phyloP scores from a whole-genome alignment of 2,113 vertebrate species.

The Aphyosemion australe region DNA sequence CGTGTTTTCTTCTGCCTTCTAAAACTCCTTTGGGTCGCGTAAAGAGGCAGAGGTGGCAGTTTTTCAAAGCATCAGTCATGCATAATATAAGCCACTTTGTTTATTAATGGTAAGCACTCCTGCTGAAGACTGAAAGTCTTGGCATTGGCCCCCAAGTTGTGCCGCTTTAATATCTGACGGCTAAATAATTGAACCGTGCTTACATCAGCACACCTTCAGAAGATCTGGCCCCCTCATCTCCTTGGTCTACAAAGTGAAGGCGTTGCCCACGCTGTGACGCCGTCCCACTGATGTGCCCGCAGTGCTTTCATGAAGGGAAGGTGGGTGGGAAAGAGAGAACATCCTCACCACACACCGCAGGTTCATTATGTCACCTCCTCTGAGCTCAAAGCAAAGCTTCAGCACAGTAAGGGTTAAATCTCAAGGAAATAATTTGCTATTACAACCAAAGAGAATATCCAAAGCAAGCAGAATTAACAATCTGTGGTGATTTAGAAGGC shows the following conservation, averaged over 20 bases:
- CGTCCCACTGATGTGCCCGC: slow-evolving; percentile 28
- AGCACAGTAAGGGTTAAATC: slow-evolving; percentile 5
- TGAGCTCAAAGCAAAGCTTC: slow-evolving; percentile 17
- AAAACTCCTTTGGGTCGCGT: slow-evolving; percentile 13
- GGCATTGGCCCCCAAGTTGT: slow-evolving; percentile 35
- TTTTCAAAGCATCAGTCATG: slow-evolving; percentile 68
- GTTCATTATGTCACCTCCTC: slow-evolving; percentile 26
- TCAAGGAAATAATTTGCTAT: slow-evolving; percentile 1
- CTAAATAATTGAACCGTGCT: slow-evolving; percentile 74
- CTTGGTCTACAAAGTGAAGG: slow-evolving; percentile 47
- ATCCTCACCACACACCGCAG: slow-evolving; percentile 7
- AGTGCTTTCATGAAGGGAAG: slow-evolving; percentile 42
- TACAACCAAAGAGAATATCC: neutral
- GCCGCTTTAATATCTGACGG: slow-evolving; percentile 70
- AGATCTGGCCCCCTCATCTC: slow-evolving; percentile 35
- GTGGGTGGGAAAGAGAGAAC: slow-evolving; percentile 24
- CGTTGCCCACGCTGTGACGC: slow-evolving; percentile 13
- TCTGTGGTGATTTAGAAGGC: too few species aligned
- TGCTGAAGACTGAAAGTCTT: slow-evolving; percentile 47
- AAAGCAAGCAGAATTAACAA: neutral
- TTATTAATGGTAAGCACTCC: slow-evolving; percentile 69
- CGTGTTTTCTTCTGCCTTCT: slow-evolving; percentile 36
- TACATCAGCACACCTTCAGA: slow-evolving; percentile 66
- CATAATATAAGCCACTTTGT: slow-evolving; percentile 72
- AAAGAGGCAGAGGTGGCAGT: slow-evolving; percentile 32